Base-by-base conservation (phyloP, 2,797 vertebrate species). In the Fistularia commersonii region DNA sequence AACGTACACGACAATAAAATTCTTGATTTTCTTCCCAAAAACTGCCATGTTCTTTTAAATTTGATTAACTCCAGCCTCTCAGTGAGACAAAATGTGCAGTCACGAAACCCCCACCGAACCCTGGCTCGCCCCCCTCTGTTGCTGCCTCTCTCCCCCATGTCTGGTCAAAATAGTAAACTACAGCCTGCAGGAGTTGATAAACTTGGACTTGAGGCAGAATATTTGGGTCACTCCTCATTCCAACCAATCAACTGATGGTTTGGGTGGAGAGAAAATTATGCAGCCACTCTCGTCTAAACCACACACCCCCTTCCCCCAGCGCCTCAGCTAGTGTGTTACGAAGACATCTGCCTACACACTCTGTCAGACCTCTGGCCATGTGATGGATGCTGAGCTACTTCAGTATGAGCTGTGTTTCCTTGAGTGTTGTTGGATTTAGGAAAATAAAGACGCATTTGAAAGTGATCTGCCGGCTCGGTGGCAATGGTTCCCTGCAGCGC, bases 201-300 rank as follows among this genome's bases (percentile, higher is more conserved):
- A 69, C 48, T n/a, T 47, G 31, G 39, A 35, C 47, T 64, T 64
- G 39, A 40, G 53, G 41, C 5, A 35, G 42, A 56, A 51, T 45
- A 54, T 58, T 67, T 23, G 51, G 46, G 65, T 46, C 58, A 61
- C 69, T 65, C 32, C 43, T 66, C 45, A 46, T 63, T 66, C 51
- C 62, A 45, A 4, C 42, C 67, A 78, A 69, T 71, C 72, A 83
- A 72, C 75, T 79, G 80, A 78, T 76, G 78, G 78, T 84, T 74
- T 70, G 84, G 85, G 81, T 70, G 77, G 79, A 82, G 75, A 79
- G 79, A 61, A 87, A 87, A 87, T 83, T 81, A 80, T 64, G 84
- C 56, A 72, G 61, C 74, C 66, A 69, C 77, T 88, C 87, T 74
- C 69, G 79, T 70, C 76, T 61, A 79, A 88, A 68, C 85, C 87